Base-by-base conservation (phyloP, 2,113 vertebrate species). In the Xiphorhynchus elegans region DNA sequence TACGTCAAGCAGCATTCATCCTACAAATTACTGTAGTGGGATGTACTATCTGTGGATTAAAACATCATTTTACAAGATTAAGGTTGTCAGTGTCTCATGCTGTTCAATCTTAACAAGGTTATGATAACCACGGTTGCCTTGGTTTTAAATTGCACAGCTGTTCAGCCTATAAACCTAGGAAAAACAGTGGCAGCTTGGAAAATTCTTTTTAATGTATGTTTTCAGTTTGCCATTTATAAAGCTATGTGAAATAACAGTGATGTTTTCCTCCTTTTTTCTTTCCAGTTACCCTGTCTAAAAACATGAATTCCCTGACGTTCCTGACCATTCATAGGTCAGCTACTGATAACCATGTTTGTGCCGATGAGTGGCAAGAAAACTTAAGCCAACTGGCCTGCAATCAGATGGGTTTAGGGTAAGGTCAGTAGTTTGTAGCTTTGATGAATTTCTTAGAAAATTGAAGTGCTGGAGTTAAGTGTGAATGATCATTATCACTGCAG, bases 371-470 rank as follows among this genome's bases (percentile, higher is more conserved):
- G 99, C 98, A 97, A 93, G 98, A 98, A 52, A 93, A 97, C 3
- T 95, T 99, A 93, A 99, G 99, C 90, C 95, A 96, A 12, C 97
- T 99, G 97, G 98, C 99, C 95, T 99, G 99, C 98, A 97, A 93
- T 97, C 99, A 99, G 98, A 99, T 99, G 99, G 99, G 98, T 98
- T 99, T 99, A 98, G 98, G 99, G 98, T 99, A 99, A 99, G 99
- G 98, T 99, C 98, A 99, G 99, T 98, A 98, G 98, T 98, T 98
- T 98, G 97, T 98, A 98, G 98, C 74, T 83, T 47, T 96, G 97
- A 87, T 91, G 76, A 90, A 67, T 95, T 97, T 97, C 89, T 94
- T 89, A 95, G 72, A 64, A 37, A 67, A 7, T 8, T 35, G 60
- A 42, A 44, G 44, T 64, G 39, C 31, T 73, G 46, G 39, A 69